Evolutionary conservation across 2,888 invertebrate species (phyloP).

Genomic region (Drosophila putrida): DNA sequence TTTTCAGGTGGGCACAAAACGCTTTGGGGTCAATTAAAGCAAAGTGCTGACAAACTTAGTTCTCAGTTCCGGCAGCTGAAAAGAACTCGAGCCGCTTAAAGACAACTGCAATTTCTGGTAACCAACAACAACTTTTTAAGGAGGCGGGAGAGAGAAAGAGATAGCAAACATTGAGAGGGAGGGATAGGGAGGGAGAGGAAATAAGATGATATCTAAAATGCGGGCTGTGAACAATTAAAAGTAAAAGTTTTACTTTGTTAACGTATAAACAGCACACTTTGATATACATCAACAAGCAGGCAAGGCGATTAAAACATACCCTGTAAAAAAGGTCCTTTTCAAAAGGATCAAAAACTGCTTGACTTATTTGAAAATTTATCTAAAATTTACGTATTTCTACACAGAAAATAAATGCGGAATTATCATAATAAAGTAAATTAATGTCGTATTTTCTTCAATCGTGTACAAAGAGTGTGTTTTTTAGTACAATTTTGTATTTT

Average conservation of each 20-base stretch:
- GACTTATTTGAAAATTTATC: background rate
- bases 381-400: too few relatives aligned
- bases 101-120: conserved; percentile 19
- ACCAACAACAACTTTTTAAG: conserved; percentile 7
- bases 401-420: too few relatives aligned
- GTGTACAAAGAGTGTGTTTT: too few relatives aligned
- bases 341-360: background rate
- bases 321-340: too few relatives aligned
- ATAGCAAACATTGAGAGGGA: background rate
- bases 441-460: too few relatives aligned
- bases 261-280: conserved; percentile 4
- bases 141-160: too few relatives aligned
- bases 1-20: conserved; percentile 20
- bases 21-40: conserved; percentile 37
- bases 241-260: conserved; percentile 8
- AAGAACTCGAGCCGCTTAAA: conserved; percentile 7
- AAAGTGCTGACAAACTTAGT: conserved; percentile 21
- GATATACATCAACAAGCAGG: background rate
- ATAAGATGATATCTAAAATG: conserved; percentile 8
- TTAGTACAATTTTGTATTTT: too few relatives aligned
- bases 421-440: too few relatives aligned
- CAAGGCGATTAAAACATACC: background rate
- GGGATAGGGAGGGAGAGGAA: background rate
- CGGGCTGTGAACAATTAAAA: conserved; percentile 23
- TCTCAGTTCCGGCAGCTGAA: conserved; percentile 7